These are phyloP conservation scores for Chromoteleia sp. DNA, from an alignment of 2,888 invertebrate species.

Conservation along the genomic window DNA sequence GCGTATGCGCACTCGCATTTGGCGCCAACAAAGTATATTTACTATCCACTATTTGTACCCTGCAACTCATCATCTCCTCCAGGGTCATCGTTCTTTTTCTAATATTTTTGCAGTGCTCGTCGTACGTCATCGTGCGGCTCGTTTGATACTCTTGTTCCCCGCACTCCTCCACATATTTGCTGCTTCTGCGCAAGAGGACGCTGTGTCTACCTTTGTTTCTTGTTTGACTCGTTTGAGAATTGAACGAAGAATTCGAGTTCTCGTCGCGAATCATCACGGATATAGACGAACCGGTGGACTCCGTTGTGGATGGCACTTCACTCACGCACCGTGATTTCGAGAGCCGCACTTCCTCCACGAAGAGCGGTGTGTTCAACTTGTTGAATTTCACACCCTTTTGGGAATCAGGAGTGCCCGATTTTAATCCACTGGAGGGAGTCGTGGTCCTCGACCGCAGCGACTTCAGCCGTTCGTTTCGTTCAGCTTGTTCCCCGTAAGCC, in stretches of 20 bases:
- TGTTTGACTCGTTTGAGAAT: conserved; percentile 9
- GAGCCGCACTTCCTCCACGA: background rate
- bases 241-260: conserved; percentile 54
- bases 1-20: conserved; percentile 68
- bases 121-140: conserved; percentile 34
- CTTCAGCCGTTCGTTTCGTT: background rate
- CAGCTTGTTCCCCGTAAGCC: conserved; percentile 52
- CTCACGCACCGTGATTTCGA: conserved; percentile 26
- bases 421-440: conserved; percentile 22
- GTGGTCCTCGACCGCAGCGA: background rate
- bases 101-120: conserved; percentile 42
- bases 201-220: conserved; percentile 9
- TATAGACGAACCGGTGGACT: conserved; percentile 43
- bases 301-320: conserved; percentile 9
- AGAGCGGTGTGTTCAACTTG: background rate
- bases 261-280: conserved; percentile 40
- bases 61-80: conserved; percentile 78
- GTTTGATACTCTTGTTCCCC: conserved; percentile 24
- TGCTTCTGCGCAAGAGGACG: conserved; percentile 30
- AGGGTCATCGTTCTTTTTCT: conserved; percentile 66
- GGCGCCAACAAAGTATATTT: conserved; percentile 75
- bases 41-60: conserved; percentile 78
- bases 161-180: conserved; percentile 22
- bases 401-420: background rate
- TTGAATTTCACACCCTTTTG: background rate